Evolutionary conservation across 2,888 invertebrate species (phyloP).

Genomic region (Phrixothrix hirtus): DNA sequence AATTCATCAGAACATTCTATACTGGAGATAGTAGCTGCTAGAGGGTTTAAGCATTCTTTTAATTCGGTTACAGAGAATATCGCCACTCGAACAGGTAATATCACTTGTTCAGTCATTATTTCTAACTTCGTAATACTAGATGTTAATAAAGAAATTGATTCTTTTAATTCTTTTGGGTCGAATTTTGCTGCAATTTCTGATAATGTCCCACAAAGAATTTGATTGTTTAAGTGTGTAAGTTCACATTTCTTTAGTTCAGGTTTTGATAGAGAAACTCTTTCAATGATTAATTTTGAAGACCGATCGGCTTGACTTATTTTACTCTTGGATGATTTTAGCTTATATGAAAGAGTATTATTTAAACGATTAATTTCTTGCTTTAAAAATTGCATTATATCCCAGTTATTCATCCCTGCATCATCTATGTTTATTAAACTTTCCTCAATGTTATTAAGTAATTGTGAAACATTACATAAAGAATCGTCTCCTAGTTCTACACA

Average conservation of each 20-base stretch:
- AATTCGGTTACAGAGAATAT: neutral
- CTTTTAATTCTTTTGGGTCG: slow-evolving; percentile 1
- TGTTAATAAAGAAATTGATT: neutral
- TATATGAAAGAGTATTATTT: no score
- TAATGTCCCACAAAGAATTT: neutral
- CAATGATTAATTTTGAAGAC: no score
- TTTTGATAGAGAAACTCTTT: no score
- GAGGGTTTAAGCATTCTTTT: neutral
- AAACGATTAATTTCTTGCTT: neutral
- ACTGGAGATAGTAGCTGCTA: neutral
- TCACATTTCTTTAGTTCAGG: neutral
- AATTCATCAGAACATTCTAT: neutral
- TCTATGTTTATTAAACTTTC: no score
- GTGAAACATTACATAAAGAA: no score
- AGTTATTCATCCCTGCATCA: no score
- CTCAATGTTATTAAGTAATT: no score
- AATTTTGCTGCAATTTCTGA: neutral
- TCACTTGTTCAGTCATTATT: neutral
- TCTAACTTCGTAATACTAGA: neutral
- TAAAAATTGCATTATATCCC: no score
- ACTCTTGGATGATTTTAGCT: no score
- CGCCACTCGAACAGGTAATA: neutral
- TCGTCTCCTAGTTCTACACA: neutral
- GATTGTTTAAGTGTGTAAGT: neutral
- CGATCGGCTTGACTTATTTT: no score